Percentiles rank a stretch among this genome's conserved stretches.
Evolutionary conservation across 2,113 vertebrate genomes (phyloP).

Genomic region (Uria lomvia): DNA sequence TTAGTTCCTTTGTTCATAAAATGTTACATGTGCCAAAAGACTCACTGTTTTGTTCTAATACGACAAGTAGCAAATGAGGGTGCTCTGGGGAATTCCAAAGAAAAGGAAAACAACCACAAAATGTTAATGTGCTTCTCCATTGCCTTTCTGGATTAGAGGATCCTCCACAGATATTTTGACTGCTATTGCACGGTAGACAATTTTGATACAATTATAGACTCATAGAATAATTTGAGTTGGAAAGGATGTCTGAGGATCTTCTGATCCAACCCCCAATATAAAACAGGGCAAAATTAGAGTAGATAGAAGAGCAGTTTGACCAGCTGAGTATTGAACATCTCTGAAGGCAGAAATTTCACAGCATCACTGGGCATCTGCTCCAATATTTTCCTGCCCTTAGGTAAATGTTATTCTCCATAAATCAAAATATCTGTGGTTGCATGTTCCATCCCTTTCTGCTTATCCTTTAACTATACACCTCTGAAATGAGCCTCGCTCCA

Average conservation of each 20-base stretch:
- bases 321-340: neutral
- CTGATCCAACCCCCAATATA: neutral
- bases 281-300: neutral
- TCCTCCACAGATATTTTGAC: neutral
- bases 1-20: slow-evolving; percentile 51
- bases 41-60: slow-evolving; percentile 40
- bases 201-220: neutral
- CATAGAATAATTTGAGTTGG: neutral
- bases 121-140: slow-evolving; percentile 1
- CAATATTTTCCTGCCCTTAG: neutral
- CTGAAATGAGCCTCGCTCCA: neutral
- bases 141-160: neutral
- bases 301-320: neutral
- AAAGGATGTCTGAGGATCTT: neutral
- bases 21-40: slow-evolving; percentile 32
- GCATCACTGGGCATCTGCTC: neutral
- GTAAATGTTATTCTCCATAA: neutral
- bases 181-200: neutral
- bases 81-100: slow-evolving; percentile 34
- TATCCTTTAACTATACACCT: neutral
- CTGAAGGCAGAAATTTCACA: neutral
- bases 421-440: neutral
- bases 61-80: slow-evolving; percentile 48
- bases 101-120: neutral
- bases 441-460: neutral